A percentile compares a stretch with the other conserved stretches of the same genome.
These are phyloP conservation scores for Melozone crissalis DNA, from an alignment of 2,113 vertebrate genomes.

Conservation along the genomic window DNA sequence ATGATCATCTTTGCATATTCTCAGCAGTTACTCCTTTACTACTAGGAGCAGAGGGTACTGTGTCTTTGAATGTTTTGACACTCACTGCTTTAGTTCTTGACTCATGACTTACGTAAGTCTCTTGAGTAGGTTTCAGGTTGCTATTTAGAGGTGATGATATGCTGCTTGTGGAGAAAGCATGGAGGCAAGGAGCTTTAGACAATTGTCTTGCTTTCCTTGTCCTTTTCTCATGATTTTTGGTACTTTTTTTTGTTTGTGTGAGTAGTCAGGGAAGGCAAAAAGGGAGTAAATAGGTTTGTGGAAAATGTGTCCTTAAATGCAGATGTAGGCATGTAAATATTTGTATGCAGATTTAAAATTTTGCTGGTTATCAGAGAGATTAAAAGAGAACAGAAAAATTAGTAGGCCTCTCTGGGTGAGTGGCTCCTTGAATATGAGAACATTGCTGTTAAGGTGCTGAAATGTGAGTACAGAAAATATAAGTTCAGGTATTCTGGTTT, in stretches of 20 bases:
- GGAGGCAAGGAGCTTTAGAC: not conserved
- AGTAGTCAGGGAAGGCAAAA: not conserved
- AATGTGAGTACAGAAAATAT: not conserved
- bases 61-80: constrained; percentile 58
- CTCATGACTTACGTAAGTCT: constrained; percentile 34
- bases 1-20: not conserved
- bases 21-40: constrained; percentile 22
- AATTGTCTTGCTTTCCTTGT: not conserved
- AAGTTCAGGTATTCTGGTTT: not conserved
- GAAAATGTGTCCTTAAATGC: not conserved
- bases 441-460: not conserved
- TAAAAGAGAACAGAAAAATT: not conserved
- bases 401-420: not conserved
- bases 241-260: not conserved
- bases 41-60: constrained; percentile 44
- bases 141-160: constrained; percentile 56
- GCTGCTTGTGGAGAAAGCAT: not conserved
- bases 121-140: constrained; percentile 62
- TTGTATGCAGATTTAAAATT: not conserved
- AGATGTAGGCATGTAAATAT: not conserved
- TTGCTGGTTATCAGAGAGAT: not conserved
- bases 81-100: constrained; percentile 43
- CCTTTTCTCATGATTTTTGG: not conserved
- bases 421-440: not conserved
- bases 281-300: not conserved